Evolutionary conservation across 2,113 vertebrate species (phyloP).

Genomic region (Grallaria varia): DNA sequence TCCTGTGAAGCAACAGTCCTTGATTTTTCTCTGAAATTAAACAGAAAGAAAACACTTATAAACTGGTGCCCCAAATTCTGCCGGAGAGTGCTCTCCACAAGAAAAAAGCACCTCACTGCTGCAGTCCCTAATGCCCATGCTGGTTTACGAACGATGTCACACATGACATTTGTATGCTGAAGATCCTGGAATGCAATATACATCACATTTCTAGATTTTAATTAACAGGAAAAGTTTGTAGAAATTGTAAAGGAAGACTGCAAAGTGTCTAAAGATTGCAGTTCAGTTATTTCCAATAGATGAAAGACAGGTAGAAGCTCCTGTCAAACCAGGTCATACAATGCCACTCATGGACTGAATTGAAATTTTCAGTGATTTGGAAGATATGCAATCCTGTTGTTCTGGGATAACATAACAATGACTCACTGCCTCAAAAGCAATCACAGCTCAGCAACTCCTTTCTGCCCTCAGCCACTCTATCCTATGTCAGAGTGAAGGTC

Average conservation of each 20-base stretch:
- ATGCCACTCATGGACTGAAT: not conserved
- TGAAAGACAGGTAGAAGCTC: not conserved
- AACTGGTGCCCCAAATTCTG: not conserved
- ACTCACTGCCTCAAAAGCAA: conserved; percentile 55
- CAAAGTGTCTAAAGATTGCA: not conserved
- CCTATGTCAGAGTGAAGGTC: conserved; percentile 41
- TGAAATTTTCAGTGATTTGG: conserved; percentile 43
- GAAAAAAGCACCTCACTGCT: not conserved
- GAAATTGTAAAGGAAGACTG: not conserved
- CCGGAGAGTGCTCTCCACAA: not conserved
- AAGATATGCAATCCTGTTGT: conserved; percentile 24
- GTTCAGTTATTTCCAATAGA: not conserved
- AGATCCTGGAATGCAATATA: not conserved
- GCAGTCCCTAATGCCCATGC: not conserved
- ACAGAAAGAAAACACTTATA: not conserved
- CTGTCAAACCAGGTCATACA: not conserved
- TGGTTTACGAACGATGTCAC: not conserved
- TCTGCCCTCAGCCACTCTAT: conserved; percentile 5
- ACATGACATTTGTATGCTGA: not conserved
- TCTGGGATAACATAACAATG: not conserved
- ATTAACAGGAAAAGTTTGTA: not conserved
- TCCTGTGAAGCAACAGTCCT: not conserved
- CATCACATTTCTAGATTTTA: conserved; percentile 2
- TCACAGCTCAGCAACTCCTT: conserved; percentile 10
- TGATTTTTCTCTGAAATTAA: not conserved